These are phyloP conservation scores for Neoniphon sammara DNA, from an alignment of 2,797 vertebrate genomes.

Conservation along the genomic window DNA sequence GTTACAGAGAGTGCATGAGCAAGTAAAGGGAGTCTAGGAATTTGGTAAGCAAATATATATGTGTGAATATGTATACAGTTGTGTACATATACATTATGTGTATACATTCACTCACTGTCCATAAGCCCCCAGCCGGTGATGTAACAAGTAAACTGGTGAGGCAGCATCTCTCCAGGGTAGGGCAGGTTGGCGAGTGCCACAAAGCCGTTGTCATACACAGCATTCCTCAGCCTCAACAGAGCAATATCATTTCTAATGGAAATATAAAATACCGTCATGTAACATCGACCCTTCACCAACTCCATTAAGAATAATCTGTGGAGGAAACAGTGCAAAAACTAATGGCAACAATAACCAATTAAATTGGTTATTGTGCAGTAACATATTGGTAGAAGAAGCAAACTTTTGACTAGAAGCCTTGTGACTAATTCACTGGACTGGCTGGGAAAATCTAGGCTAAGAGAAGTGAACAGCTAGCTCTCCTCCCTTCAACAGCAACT, in stretches of 20 bases:
- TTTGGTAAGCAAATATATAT: neutral
- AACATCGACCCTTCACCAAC: too few relatives aligned
- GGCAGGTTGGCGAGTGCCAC: constrained; percentile 66
- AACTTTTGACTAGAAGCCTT: too few relatives aligned
- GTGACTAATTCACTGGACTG: too few relatives aligned
- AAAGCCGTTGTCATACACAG: constrained; percentile 65
- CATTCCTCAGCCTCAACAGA: constrained; percentile 58
- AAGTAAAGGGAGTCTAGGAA: neutral
- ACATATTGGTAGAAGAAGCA: too few relatives aligned
- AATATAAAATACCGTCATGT: neutral
- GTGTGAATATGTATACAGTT: neutral
- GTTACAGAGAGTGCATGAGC: neutral
- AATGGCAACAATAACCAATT: too few relatives aligned
- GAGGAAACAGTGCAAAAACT: neutral
- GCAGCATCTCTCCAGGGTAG: constrained; percentile 51
- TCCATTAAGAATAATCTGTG: too few relatives aligned
- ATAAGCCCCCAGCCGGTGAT: constrained; percentile 79
- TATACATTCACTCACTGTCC: constrained; percentile 63
- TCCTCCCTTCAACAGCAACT: too few relatives aligned
- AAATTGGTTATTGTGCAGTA: too few relatives aligned
- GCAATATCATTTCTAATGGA: constrained; percentile 74
- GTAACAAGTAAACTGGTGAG: constrained; percentile 71
- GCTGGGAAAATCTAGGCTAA: too few relatives aligned
- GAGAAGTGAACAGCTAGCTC: too few relatives aligned
- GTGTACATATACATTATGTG: neutral